A percentile compares a stretch with the other conserved stretches of the same genome.
Conservation (phyloP, 1,140 invertebrate genomes). For the Drosophila carrolli region DNA sequence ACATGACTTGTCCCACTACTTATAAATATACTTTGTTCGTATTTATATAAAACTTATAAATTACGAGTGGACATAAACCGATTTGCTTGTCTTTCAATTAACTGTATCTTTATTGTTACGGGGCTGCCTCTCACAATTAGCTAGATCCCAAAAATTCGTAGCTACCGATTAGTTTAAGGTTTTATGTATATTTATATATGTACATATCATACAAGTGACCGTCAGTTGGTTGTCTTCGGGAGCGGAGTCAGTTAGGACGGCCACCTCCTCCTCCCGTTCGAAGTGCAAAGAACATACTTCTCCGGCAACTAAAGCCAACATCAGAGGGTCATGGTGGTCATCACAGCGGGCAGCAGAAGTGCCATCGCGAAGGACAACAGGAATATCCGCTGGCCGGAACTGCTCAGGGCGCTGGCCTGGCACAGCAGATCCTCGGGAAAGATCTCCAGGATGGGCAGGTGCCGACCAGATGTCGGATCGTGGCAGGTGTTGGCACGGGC, state of each 20-base stretch:
- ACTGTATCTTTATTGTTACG: slow-evolving; percentile 35
- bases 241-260: slow-evolving; percentile 2
- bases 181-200: slow-evolving; percentile 66
- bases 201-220: slow-evolving; percentile 64
- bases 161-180: slow-evolving; percentile 53
- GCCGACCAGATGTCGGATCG: slow-evolving; percentile 86
- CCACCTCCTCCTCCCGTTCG: neutral
- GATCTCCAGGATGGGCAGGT: slow-evolving; percentile 89
- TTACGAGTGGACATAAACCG: slow-evolving; percentile 79
- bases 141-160: slow-evolving; percentile 67
- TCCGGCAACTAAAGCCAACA: slow-evolving; percentile 63
- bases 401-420: slow-evolving; percentile 90
- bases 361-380: slow-evolving; percentile 73
- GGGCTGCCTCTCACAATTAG: slow-evolving; percentile 51
- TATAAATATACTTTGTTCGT: slow-evolving; percentile 28
- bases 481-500: slow-evolving; percentile 88
- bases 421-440: slow-evolving; percentile 90
- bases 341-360: slow-evolving; percentile 65
- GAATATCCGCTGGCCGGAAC: slow-evolving; percentile 84
- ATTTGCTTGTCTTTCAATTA: slow-evolving; percentile 66
- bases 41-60: slow-evolving; percentile 64
- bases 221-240: slow-evolving; percentile 23
- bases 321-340: slow-evolving; percentile 74
- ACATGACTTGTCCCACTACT: slow-evolving; percentile 39
- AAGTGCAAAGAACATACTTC: slow-evolving; percentile 26